Evolutionary conservation across 1,140 invertebrate genomes (phyloP).

Genomic region (Euwallacea fornicatus): DNA sequence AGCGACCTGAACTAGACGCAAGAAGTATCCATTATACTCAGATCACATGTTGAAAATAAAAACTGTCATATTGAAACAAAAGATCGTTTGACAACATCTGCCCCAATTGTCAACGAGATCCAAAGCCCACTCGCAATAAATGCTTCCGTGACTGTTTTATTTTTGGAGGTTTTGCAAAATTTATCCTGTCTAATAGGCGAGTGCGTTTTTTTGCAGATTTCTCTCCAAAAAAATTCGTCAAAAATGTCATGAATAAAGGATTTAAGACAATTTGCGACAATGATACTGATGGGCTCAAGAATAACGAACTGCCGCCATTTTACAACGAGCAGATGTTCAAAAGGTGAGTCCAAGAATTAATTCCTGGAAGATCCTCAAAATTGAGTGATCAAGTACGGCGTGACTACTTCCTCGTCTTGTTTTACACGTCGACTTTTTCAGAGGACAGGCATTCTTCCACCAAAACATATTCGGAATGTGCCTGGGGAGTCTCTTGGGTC

Average conservation of each 20-base stretch:
- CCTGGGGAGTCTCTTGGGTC: slow-evolving; percentile 62
- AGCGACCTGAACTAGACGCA: no score
- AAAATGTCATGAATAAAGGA: slow-evolving; percentile 41
- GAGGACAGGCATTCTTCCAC: slow-evolving; percentile 67
- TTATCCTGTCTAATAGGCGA: no score
- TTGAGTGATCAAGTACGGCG: background rate
- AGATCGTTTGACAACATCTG: no score
- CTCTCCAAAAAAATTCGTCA: slow-evolving; percentile 39
- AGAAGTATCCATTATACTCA: no score
- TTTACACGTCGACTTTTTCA: slow-evolving; percentile 46
- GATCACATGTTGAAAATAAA: no score
- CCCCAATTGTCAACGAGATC: no score
- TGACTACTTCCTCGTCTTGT: slow-evolving; percentile 7
- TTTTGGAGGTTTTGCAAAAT: no score
- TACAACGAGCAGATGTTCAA: slow-evolving; percentile 61
- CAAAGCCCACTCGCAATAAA: no score
- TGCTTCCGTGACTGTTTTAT: no score
- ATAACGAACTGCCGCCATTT: slow-evolving; percentile 56
- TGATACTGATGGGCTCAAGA: slow-evolving; percentile 37
- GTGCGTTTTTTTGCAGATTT: slow-evolving; percentile 23
- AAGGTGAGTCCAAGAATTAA: slow-evolving; percentile 48
- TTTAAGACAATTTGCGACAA: slow-evolving; percentile 41
- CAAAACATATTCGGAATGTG: slow-evolving; percentile 63
- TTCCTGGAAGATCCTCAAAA: background rate
- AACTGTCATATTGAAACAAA: no score